These are phyloP conservation scores for Pampusana beccarii DNA, from an alignment of 2,113 vertebrate species.

Conservation along the genomic window DNA sequence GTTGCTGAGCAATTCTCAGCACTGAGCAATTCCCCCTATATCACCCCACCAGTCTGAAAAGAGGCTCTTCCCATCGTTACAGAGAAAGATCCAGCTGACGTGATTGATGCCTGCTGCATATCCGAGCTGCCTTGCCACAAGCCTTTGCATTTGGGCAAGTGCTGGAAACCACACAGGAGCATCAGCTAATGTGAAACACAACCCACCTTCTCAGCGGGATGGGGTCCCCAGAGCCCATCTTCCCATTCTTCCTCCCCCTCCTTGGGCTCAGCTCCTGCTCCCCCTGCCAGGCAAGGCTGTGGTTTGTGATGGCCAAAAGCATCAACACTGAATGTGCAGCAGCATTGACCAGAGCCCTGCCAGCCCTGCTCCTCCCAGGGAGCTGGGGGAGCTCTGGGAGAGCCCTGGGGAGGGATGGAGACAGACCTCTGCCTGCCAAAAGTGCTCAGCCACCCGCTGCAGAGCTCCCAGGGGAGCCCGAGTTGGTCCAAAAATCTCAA, in stretches of 20 bases:
- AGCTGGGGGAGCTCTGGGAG: not conserved
- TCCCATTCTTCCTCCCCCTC: not conserved
- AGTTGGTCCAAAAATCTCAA: not conserved
- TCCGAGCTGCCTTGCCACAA: constrained; percentile 2
- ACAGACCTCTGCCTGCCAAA: not conserved
- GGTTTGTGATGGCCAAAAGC: not conserved
- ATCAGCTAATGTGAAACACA: constrained; percentile 50
- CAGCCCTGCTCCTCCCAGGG: not conserved
- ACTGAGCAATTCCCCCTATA: not conserved
- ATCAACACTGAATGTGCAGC: not conserved
- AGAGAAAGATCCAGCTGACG: not conserved
- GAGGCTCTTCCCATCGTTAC: not conserved
- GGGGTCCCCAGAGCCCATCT: constrained; percentile 20
- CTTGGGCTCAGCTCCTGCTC: not conserved
- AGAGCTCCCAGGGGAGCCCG: not conserved
- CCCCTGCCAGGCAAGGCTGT: not conserved
- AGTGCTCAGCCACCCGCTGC: not conserved
- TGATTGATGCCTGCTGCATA: constrained; percentile 13
- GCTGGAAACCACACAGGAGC: constrained; percentile 41
- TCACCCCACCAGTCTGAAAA: not conserved
- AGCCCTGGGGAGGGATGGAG: not conserved
- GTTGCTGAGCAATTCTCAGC: not conserved
- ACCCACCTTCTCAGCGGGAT: not conserved
- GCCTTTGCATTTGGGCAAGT: not conserved
- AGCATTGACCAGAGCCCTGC: not conserved